Percentiles rank a stretch among this genome's conserved stretches.
phyloP scores from a whole-genome alignment of 2,888 invertebrate genomes.

The Himalopsyche tibetana region DNA sequence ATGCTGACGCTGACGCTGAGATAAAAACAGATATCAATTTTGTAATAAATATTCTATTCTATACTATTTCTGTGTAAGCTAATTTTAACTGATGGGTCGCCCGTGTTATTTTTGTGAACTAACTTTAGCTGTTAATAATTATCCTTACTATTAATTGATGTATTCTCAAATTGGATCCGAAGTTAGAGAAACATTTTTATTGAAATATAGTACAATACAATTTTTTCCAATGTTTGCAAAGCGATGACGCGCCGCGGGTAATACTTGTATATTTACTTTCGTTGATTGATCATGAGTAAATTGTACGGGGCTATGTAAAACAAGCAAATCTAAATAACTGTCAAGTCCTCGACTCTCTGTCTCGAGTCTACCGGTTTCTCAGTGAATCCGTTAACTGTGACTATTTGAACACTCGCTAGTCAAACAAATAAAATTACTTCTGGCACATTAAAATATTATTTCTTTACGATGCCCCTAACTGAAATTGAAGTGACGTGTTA shows the following conservation, averaged over 20 bases:
- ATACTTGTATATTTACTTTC: slow-evolving; percentile 56
- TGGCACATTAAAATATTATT: slow-evolving; percentile 53
- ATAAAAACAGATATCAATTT: neutral
- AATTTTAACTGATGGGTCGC: slow-evolving; percentile 55
- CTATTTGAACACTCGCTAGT: slow-evolving; percentile 31
- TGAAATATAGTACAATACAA: slow-evolving; percentile 65
- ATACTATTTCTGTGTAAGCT: slow-evolving; percentile 24
- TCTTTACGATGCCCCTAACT: slow-evolving; percentile 67
- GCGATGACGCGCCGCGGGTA: slow-evolving; percentile 56
- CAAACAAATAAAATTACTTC: slow-evolving; percentile 15
- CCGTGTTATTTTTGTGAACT: slow-evolving; percentile 64
- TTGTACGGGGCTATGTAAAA: slow-evolving; percentile 45
- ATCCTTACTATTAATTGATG: slow-evolving; percentile 65
- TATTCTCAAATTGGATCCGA: slow-evolving; percentile 66
- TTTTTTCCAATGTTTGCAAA: slow-evolving; percentile 56
- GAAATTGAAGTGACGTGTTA: slow-evolving; percentile 66
- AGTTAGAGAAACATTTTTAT: slow-evolving; percentile 64
- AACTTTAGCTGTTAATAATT: slow-evolving; percentile 65
- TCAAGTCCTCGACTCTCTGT: neutral
- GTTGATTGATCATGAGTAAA: slow-evolving; percentile 44
- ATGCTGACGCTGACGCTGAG: too few relatives aligned
- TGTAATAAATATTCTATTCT: neutral
- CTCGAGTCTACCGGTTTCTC: neutral
- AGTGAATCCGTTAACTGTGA: neutral
- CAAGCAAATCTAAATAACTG: neutral